Percentiles rank a stretch among this genome's conserved stretches.
phyloP scores from a whole-genome alignment of 2,797 vertebrate species.

The Centropyge bicolor region DNA sequence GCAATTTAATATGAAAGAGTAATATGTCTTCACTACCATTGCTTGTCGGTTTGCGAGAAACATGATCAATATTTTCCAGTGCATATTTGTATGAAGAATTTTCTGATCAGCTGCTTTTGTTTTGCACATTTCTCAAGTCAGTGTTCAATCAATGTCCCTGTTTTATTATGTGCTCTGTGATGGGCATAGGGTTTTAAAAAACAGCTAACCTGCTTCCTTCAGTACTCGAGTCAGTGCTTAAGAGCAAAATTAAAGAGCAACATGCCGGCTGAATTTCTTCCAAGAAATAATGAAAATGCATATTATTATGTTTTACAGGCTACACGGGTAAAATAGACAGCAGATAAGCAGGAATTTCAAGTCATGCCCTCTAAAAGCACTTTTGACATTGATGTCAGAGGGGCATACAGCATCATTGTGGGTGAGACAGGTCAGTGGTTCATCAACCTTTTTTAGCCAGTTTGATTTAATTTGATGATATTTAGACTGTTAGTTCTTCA shows the following conservation, averaged over 20 bases:
- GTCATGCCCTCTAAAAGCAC: background rate
- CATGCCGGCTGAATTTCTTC: background rate
- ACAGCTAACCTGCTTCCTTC: background rate
- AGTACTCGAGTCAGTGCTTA: background rate
- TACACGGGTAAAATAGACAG: background rate
- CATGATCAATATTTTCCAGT: background rate
- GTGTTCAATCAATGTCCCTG: background rate
- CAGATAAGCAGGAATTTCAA: background rate
- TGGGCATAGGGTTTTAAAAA: background rate
- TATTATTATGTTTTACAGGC: background rate
- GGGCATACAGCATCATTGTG: background rate
- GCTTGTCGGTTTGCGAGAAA: slow-evolving; percentile 19
- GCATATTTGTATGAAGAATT: background rate
- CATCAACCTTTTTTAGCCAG: background rate
- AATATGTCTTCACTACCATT: slow-evolving; percentile 11
- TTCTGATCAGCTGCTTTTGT: background rate
- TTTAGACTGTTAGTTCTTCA: background rate
- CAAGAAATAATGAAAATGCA: background rate
- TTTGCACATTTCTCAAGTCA: slow-evolving; percentile 1
- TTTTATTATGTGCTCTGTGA: background rate
- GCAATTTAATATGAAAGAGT: slow-evolving; percentile 6
- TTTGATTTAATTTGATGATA: background rate
- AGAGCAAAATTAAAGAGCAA: background rate
- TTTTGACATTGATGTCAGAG: background rate
- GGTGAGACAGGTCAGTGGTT: background rate